A percentile compares a stretch with the other conserved stretches of the same genome.
These are phyloP conservation scores for Aleiodes alternator DNA, from an alignment of 2,888 invertebrate species.

Conservation along the genomic window DNA sequence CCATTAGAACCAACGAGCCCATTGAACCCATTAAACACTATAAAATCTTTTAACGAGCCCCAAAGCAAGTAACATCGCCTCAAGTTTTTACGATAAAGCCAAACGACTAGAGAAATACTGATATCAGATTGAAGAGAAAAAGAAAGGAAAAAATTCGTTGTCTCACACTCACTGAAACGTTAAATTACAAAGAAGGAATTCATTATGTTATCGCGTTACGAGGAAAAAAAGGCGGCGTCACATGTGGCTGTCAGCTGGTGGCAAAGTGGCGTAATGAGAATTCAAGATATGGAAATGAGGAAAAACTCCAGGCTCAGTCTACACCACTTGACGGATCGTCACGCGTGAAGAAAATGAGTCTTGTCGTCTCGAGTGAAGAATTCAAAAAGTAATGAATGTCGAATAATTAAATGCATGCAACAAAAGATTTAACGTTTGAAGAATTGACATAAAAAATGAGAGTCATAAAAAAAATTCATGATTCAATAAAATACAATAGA, in stretches of 20 bases:
- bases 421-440: slow-evolving; percentile 6
- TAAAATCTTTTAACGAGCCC: not conserved
- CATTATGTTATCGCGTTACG: slow-evolving; percentile 25
- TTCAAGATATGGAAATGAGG: slow-evolving; percentile 61
- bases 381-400: not conserved
- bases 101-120: slow-evolving; percentile 3
- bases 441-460: slow-evolving; percentile 4
- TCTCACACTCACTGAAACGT: not conserved
- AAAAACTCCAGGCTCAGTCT: slow-evolving; percentile 39
- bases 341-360: slow-evolving; percentile 49
- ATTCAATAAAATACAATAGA: not conserved
- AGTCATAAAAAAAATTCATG: not conserved
- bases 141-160: not conserved
- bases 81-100: not conserved
- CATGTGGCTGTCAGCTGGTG: slow-evolving; percentile 13
- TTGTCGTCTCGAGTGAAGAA: not conserved
- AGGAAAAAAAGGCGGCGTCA: not conserved
- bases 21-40: slow-evolving; percentile 25
- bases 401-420: slow-evolving; percentile 32
- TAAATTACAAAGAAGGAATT: slow-evolving; percentile 17
- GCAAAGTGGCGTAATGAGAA: slow-evolving; percentile 26
- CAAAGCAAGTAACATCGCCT: not conserved
- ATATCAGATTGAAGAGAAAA: slow-evolving; percentile 46
- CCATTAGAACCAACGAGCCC: not conserved
- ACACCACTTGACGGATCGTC: slow-evolving; percentile 59